phyloP scores from a whole-genome alignment of 92 coral and sea anemone genomes.

The Parazoanthus darwini region DNA sequence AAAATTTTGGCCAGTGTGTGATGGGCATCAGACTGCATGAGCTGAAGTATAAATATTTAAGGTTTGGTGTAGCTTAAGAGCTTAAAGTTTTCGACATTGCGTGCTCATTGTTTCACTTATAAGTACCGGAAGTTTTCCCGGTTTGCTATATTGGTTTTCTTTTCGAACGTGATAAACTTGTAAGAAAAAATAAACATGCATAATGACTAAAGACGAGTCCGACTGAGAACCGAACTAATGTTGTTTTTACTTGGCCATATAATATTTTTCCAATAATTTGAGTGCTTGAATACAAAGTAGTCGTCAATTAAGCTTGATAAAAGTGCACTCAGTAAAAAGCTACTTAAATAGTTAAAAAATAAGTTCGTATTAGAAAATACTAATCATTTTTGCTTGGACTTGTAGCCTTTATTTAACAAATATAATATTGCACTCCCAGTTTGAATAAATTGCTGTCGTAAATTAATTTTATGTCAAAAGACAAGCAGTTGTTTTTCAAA shows the following conservation, averaged over 20 bases:
- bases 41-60: no score
- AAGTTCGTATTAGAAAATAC: no score
- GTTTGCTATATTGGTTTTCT: no score
- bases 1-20: no score
- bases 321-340: not conserved
- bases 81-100: no score
- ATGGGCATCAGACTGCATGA: no score
- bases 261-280: no score
- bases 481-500: not conserved
- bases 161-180: not conserved
- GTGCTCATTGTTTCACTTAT: no score
- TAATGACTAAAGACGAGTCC: not conserved
- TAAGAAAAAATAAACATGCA: not conserved
- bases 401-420: no score
- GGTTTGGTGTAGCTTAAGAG: no score
- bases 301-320: not conserved
- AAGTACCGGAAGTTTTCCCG: no score
- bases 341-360: no score
- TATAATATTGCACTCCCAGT: not conserved
- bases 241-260: not conserved
- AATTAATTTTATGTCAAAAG: not conserved
- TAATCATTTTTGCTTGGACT: not conserved
- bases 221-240: not conserved
- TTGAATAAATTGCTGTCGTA: not conserved
- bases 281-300: not conserved